Percentiles rank a stretch among this genome's conserved stretches.
phyloP scores from a whole-genome alignment of 92 coral and sea anemone genomes.

The Phenganax subtilis region DNA sequence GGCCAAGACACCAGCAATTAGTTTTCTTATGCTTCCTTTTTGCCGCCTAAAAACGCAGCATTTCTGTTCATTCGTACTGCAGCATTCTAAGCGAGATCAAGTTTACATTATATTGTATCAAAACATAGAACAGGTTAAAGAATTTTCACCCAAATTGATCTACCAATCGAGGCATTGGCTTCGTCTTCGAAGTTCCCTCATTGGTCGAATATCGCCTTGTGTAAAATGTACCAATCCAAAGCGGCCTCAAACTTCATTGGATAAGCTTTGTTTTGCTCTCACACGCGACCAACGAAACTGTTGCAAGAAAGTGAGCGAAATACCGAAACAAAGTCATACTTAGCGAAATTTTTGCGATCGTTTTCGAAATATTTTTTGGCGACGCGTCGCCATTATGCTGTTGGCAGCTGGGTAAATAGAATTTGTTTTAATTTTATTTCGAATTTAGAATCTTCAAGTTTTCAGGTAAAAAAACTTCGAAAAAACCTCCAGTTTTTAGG shows the following conservation, averaged over 20 bases:
- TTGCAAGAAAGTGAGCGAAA: background rate
- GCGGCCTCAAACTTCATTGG: conserved; percentile 32
- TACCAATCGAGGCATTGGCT: conserved; percentile 38
- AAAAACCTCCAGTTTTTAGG: background rate
- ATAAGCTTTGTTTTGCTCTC: conserved; percentile 26
- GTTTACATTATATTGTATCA: conserved; percentile 18
- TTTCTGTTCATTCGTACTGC: background rate
- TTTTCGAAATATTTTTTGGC: background rate
- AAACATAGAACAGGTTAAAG: conserved; percentile 37
- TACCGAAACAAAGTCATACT: background rate
- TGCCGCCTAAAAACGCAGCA: background rate
- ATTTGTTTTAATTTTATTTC: background rate
- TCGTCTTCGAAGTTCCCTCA: conserved; percentile 43
- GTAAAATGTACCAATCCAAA: conserved; percentile 43
- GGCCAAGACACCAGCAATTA: background rate
- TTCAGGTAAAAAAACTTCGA: too few species aligned
- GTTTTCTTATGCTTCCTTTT: background rate
- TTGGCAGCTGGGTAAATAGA: conserved; percentile 28
- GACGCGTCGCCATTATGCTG: background rate
- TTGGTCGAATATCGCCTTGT: conserved; percentile 40
- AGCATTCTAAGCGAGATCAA: background rate
- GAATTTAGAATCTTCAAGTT: background rate
- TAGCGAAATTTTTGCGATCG: background rate
- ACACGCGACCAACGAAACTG: background rate
- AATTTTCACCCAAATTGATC: conserved; percentile 23